Evolutionary conservation across 2,113 vertebrate species (phyloP), one percentile per base, ranked within the genome.

Genomic region (Otolemur garnettii): DNA sequence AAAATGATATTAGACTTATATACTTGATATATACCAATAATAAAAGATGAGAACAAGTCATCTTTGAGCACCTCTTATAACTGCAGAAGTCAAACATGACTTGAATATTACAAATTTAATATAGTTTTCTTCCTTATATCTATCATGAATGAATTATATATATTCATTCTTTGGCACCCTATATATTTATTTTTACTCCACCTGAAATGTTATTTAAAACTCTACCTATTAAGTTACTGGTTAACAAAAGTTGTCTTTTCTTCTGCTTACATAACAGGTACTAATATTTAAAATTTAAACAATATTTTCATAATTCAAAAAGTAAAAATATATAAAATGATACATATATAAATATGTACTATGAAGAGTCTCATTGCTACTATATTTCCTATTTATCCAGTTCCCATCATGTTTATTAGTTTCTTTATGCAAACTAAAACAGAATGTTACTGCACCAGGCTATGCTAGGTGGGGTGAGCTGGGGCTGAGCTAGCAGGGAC

Each of bases 131-230:
- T 50, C 9, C 45, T 50, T 50, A 50, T 10, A 50, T 50, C 45
- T 50, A 50, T 50, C 45, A 50, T 50, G 10, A 50, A 50, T 50
- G 10, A 50, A 50, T 50, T 50, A 50, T 50, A 50, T 50, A 50
- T 50, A 9, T 50, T 50, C 45, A 50, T 50, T 50, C 45, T 50
- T 50, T 50, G 45, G 45, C 45, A 50, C 45, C 45, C 45, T 50
- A 8, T 50, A 10, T 50, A 78, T 59, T 82, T 75, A 79, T 14
- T 77, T 71, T 64, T 91, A 75, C 24, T 71, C 45, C 82, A 57
- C 28, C 82, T 95, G 26, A 75, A 87, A 91, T 53, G 72, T 75
- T 93, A 72, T 35, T 88, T 93, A 74, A 91, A 96, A 94, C 75
- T 85, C 90, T 94, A 82, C 62, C 21, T 74, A 77, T 77, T 77